A percentile compares a stretch with the other conserved stretches of the same genome.
These are phyloP conservation scores for Odontocerum albicorne DNA, from an alignment of 2,888 invertebrate genomes.

Conservation along the genomic window DNA sequence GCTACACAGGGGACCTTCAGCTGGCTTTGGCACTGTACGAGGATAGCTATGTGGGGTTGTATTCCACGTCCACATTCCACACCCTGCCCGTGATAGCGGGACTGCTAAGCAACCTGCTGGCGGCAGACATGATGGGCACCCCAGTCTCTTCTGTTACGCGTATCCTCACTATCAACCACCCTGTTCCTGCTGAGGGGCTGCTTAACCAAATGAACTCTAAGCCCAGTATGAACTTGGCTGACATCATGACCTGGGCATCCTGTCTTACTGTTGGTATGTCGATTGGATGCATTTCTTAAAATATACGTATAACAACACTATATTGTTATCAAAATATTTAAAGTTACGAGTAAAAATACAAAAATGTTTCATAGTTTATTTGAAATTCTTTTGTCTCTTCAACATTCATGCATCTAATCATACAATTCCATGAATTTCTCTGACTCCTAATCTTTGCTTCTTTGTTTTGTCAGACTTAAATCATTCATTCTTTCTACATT, in stretches of 20 bases:
- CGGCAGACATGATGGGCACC: slow-evolving; percentile 40
- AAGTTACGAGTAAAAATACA: no score
- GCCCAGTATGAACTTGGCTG: not conserved
- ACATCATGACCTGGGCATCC: slow-evolving; percentile 7
- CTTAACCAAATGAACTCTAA: not conserved
- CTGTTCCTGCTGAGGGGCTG: not conserved
- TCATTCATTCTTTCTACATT: no score
- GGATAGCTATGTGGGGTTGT: slow-evolving; percentile 48
- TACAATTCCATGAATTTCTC: no score
- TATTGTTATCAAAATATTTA: no score
- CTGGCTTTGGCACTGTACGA: slow-evolving; percentile 52
- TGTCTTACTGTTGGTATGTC: not conserved
- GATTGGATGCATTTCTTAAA: not conserved
- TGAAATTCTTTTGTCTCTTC: no score
- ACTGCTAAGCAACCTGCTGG: slow-evolving; percentile 50
- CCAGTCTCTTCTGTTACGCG: not conserved
- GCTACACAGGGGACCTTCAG: slow-evolving; percentile 52
- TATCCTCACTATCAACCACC: slow-evolving; percentile 5
- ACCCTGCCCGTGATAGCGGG: slow-evolving; percentile 57
- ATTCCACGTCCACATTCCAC: slow-evolving; percentile 56
- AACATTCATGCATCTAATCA: no score
- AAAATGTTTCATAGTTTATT: no score
- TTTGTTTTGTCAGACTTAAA: no score
- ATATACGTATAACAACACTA: no score
- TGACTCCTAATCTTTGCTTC: no score